A percentile compares a stretch with the other conserved stretches of the same genome.
phyloP scores from a whole-genome alignment of 2,113 vertebrate genomes.

The Camelus bactrianus region DNA sequence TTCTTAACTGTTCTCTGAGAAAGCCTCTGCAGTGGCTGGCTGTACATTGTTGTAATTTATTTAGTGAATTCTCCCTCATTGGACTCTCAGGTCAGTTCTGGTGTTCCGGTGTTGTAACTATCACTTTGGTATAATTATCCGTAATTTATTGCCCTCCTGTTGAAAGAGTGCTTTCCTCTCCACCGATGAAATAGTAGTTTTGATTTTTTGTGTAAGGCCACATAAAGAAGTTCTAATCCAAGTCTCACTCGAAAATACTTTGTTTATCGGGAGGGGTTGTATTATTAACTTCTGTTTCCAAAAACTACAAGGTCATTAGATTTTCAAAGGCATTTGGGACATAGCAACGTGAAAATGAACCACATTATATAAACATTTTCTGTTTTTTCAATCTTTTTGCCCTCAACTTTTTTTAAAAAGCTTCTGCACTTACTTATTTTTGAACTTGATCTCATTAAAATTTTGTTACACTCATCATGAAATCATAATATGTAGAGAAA shows the following conservation, averaged over 20 bases:
- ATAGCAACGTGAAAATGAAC: constrained; percentile 23
- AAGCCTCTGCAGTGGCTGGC: neutral
- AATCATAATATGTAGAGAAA: constrained; percentile 8
- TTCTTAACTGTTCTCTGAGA: neutral
- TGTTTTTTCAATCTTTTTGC: neutral
- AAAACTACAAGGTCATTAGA: neutral
- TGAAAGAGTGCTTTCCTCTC: neutral
- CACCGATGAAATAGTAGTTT: neutral
- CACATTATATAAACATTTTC: neutral
- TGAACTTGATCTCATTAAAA: constrained; percentile 20
- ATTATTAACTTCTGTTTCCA: constrained; percentile 46
- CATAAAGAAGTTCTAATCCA: neutral
- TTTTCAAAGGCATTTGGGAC: constrained; percentile 8
- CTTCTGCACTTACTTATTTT: neutral
- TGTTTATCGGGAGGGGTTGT: neutral
- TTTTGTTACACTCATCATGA: neutral
- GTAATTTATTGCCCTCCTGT: neutral
- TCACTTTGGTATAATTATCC: neutral
- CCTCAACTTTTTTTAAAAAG: neutral
- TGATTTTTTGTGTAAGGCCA: neutral
- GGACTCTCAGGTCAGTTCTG: neutral
- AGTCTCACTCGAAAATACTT: neutral
- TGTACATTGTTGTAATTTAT: neutral
- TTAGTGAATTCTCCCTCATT: neutral
- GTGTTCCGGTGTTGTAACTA: neutral